Base-by-base conservation (phyloP, 2,888 invertebrate species). In the Pristionchus entomophagus region DNA sequence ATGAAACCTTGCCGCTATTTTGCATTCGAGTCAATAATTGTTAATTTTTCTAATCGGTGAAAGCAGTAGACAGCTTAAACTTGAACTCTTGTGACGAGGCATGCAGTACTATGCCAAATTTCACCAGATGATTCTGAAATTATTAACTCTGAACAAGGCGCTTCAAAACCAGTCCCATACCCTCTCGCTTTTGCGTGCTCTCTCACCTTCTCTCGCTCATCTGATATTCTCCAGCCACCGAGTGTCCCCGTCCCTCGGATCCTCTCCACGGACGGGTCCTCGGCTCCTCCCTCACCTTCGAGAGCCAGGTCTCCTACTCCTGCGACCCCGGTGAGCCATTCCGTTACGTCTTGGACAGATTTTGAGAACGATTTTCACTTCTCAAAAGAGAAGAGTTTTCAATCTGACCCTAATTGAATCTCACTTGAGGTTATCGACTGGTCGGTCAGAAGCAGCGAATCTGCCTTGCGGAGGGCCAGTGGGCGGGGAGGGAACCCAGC, bases 231-330 rank as follows among this genome's bases (percentile, higher is more conserved):
- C 96, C 96, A 95, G 97, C 98, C 92, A 97, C 98, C 91, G 96
- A 97, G 95, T 99, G 99, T 94, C 96, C 96, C 56, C 96, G 96
- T 69, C 97, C 99, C 0, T 96, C 97, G 91, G 96, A 97, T 93
- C 98, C 98, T 0, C 95, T 96, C 81, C 96, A 97, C 94, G 99
- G 99, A 77, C 96, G 96, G 93, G 97, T 97, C 86, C 96, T 97
- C 89, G 98, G 96, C 94, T 96, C 97, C 0, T 97, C 97, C 65
- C 96, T 97, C 93, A 97, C 97, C 1, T 99, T 97, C 95, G 97
- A 98, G 94, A 97, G 98, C 0, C 96, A 97, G 87, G 97, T 98
- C 35, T 96, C 96, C 82, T 99, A 99, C 94, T 97, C 97, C 93
- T 99, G 99, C 95, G 96, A 97, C 93, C 97, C 88, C 32, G 89